Base-by-base conservation (phyloP, 2,888 invertebrate species). In the Halictus quadricinctus region DNA sequence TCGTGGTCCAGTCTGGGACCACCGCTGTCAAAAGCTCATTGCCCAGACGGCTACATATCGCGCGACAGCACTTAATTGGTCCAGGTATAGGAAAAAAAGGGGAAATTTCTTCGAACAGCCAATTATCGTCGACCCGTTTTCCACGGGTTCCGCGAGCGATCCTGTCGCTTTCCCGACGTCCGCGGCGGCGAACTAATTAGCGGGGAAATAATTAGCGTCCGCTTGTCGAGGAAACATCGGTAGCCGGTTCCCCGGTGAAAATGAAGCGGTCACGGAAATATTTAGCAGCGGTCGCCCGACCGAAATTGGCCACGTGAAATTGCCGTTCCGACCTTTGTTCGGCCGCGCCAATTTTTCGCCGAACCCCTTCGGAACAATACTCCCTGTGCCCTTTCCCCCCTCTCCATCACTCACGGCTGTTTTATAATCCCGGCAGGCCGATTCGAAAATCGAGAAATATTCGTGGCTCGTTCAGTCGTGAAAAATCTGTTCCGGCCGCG, bases 221-320 rank as follows among this genome's bases (percentile, higher is more conserved):
- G 25, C 70, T 43, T n/a, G 70, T 25, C n/a, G 72, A 50, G 72
- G 72, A 72, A 25, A 72, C 48, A 72, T 13, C 12, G 48, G n/a
- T 64, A 13, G 15, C 64, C 29, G 69, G 69, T 41, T 36, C 29
- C n/a, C 10, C 54, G 54, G 6, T 18, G 73, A n/a, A 74, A 74
- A 74, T 41, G 54, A 74, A 74, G 73, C 54, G 73, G 54, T 29
- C 36, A 41, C 50, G 73, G 54, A 58, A 74, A 74, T 74, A 74
- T 58, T 74, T 74, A 58, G 29, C 72, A 18, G 48, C 72, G 46
- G 48, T 72, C 29, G 25, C 48, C 48, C 29, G 72, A 72, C 72
- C 29, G 72, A 72, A 72, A 72, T 72, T 48, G 48, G 72, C 46
- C 46, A 15, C 72, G 50, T 6, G 72, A 50, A 72, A 72, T 50